Evolutionary conservation across 2,113 vertebrate genomes (phyloP), one percentile per base, ranked within the genome.

Genomic region (Mustelus asterias): DNA sequence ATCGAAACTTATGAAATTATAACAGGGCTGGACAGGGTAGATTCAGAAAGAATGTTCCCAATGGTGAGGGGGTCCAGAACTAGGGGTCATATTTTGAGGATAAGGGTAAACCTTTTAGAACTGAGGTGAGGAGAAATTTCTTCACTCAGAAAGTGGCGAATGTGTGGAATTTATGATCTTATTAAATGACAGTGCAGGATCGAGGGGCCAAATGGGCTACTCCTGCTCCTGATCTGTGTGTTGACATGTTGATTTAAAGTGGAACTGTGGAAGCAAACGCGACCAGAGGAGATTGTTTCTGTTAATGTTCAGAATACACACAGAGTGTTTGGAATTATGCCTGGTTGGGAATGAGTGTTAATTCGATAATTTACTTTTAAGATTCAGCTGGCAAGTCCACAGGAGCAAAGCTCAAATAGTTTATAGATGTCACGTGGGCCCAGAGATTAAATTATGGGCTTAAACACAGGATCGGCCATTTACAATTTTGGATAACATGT

Each of bases 391-490:
- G 37, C n/a, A 94, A 90, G 60, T 54, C 18, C 26, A 90, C 0
- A 2, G 10, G 54, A 90, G 88, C 88, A 90, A 94, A 94, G n/a
- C 63, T 41, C 92, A 94, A 67, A 37, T 41, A 94, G 92, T 44
- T 41, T 94, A 69, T 41, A 65, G 37, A 44, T 94, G 16, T 69
- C 18, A 41, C 26, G 10, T 93, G 60, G 22, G 24, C n/a, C 22
- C n/a, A 44, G 63, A 67, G 60, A 26, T 44, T 41, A 22, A 65
- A 94, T 69, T 69, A 41, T 4, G n/a, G 13, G 7, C n/a, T 41
- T 65, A 92, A n/a, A 65, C 14, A 7, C 58, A 67, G 14, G 37
- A 65, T 33, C 54, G 20, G 58, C 89, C 89, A 92, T 20, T 2
- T 63, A n/a, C 37, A 92, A 65, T 63, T 92, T 37, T 63, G 18